Percentiles rank a stretch among this genome's conserved stretches.
Conservation (phyloP, 2,888 invertebrate genomes). For the Aphidius colemani region DNA sequence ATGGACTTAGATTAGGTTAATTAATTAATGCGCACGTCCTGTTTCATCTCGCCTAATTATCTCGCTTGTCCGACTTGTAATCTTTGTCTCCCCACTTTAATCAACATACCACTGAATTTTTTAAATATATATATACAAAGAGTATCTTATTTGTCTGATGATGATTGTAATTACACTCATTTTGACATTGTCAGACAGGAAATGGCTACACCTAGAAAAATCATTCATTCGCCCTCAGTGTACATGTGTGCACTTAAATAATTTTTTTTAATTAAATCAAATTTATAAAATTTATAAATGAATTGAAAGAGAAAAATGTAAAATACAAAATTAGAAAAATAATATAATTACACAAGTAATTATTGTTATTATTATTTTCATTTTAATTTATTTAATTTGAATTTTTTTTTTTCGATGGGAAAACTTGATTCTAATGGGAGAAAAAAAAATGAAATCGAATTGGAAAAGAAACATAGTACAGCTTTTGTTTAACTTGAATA, state of each 20-base stretch:
- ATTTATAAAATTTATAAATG: no score
- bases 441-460: no score
- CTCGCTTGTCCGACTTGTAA: conserved; percentile 53
- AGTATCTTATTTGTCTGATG: conserved; percentile 24
- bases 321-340: no score
- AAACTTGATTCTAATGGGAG: no score
- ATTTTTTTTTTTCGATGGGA: no score
- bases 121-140: conserved; percentile 19
- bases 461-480: no score
- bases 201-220: conserved; percentile 56
- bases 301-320: no score
- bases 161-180: conserved; percentile 58
- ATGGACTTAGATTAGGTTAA: conserved; percentile 58
- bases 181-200: conserved; percentile 57
- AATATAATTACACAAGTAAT: no score
- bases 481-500: no score
- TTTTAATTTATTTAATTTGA: no score
- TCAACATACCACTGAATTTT: conserved; percentile 17
- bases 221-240: conserved; percentile 35
- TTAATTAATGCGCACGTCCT: conserved; percentile 60
- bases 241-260: conserved; percentile 13
- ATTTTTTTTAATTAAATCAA: neutral
- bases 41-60: conserved; percentile 58
- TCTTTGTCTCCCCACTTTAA: conserved; percentile 1
- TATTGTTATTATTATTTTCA: no score